phyloP scores from a whole-genome alignment of 2,113 vertebrate species.

The Rattus norvegicus region DNA sequence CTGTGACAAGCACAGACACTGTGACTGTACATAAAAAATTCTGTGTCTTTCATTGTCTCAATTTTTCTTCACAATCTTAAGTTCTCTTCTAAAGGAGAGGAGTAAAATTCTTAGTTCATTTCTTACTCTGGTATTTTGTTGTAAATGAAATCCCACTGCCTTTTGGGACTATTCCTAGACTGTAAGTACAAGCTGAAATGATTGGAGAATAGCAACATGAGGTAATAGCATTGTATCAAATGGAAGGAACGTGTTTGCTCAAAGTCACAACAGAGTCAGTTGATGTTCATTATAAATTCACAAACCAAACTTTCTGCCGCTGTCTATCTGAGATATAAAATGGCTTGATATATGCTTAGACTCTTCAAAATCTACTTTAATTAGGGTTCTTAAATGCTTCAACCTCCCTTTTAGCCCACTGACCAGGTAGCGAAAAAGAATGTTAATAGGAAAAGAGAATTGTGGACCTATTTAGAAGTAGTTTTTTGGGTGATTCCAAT shows the following conservation, averaged over 20 bases:
- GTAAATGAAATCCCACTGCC: not conserved
- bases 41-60: not conserved
- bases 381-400: too few species aligned
- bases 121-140: slow-evolving; percentile 37
- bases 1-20: not conserved
- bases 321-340: not conserved
- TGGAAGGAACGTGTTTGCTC: not conserved
- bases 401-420: too few species aligned
- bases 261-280: not conserved
- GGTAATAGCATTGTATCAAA: not conserved
- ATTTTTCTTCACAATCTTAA: not conserved
- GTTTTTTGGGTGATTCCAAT: too few species aligned
- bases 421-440: too few species aligned
- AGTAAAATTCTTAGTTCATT: not conserved
- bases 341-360: not conserved
- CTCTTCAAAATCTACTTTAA: too few species aligned
- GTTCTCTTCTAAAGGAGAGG: not conserved
- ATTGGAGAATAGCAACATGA: not conserved
- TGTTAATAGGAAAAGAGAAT: too few species aligned
- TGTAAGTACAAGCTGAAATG: slow-evolving; percentile 11
- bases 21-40: not conserved
- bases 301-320: not conserved
- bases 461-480: too few species aligned
- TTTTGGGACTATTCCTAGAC: not conserved
- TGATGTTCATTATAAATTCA: slow-evolving; percentile 39